A percentile compares a stretch with the other conserved stretches of the same genome.
Evolutionary conservation across 2,888 invertebrate genomes (phyloP).

Genomic region (Hemithea aestivaria): DNA sequence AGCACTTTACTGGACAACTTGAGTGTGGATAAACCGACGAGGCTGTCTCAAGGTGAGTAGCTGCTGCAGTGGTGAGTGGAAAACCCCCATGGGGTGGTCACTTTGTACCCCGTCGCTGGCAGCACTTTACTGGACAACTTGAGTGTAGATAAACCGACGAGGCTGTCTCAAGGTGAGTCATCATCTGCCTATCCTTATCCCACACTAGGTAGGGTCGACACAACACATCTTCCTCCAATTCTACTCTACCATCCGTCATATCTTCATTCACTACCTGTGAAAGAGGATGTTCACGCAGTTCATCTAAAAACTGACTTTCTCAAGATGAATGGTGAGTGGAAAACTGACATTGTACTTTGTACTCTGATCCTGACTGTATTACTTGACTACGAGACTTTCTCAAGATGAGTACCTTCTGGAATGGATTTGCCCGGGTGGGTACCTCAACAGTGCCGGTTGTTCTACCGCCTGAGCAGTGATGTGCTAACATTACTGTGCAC

Average conservation of each 20-base stretch:
- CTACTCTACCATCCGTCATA: no score
- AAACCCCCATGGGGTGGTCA: conserved; percentile 90
- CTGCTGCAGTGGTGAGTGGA: conserved; percentile 93
- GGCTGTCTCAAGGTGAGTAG: conserved; percentile 88
- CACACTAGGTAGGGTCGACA: no score
- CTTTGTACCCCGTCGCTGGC: conserved; percentile 87
- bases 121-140: conserved; percentile 87
- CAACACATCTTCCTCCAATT: no score
- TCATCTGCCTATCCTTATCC: no score
- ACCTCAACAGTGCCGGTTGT: no score
- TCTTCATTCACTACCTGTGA: no score
- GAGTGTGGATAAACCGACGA: conserved; percentile 83
- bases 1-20: conserved; percentile 87
- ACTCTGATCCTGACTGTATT: conserved; percentile 85
- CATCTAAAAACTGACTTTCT: no score
- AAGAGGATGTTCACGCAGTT: no score
- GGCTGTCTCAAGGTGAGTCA: conserved; percentile 88
- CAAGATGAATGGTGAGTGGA: conserved; percentile 87
- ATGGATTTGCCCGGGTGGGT: no score
- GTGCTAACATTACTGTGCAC: no score
- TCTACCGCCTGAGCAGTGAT: no score
- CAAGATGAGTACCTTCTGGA: no score
- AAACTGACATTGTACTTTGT: conserved; percentile 90
- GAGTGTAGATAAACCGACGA: conserved; percentile 83
- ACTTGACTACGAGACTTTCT: conserved; percentile 83